phyloP scores from a whole-genome alignment of 2,113 vertebrate genomes.

The Balaenoptera acutorostrata region DNA sequence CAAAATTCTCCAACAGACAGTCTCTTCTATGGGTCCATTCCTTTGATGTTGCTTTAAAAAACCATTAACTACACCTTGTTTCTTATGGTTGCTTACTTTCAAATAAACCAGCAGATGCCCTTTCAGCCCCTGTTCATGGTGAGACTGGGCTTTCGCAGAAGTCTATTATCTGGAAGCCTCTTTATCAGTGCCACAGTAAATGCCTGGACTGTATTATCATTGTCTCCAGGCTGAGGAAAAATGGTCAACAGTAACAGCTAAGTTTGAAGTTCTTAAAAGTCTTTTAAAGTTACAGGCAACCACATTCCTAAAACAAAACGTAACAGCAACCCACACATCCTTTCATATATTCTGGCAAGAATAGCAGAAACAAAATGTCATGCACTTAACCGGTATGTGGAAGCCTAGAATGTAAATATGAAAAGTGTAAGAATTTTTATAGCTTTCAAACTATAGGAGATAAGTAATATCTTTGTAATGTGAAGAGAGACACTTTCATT shows the following conservation, averaged over 20 bases:
- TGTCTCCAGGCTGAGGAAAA: not conserved
- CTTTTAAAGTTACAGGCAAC: conserved; percentile 26
- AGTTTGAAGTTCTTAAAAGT: conserved; percentile 26
- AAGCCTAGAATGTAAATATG: conserved; percentile 61
- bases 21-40: not conserved
- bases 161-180: not conserved
- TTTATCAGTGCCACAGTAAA: not conserved
- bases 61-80: conserved; percentile 37
- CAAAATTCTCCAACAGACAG: not conserved
- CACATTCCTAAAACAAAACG: not conserved
- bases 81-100: conserved; percentile 9
- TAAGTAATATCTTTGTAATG: conserved; percentile 66
- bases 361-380: conserved; percentile 50
- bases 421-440: conserved; percentile 60
- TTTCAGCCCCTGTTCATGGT: not conserved
- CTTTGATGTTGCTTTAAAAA: conserved; percentile 24
- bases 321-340: not conserved
- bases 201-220: conserved; percentile 20
- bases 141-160: not conserved
- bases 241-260: not conserved
- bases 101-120: not conserved
- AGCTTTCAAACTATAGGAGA: conserved; percentile 60
- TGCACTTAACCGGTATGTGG: not conserved
- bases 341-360: conserved; percentile 30
- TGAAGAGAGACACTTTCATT: conserved; percentile 75